A percentile compares a stretch with the other conserved stretches of the same genome.
These are phyloP conservation scores for Spermophilus dauricus DNA, from an alignment of 2,113 vertebrate genomes.

Conservation along the genomic window DNA sequence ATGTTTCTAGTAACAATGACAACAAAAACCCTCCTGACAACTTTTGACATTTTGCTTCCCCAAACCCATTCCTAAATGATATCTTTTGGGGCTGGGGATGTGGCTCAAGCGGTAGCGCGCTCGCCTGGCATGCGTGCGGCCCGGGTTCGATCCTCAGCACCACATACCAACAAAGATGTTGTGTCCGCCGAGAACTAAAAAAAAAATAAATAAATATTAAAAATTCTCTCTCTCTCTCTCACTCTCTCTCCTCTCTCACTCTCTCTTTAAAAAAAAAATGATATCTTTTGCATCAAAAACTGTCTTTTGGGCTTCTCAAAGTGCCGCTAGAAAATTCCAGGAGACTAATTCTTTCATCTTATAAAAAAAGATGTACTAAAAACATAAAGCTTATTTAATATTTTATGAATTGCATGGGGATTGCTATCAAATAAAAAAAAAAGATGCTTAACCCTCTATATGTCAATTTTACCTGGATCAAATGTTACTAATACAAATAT, in stretches of 20 bases:
- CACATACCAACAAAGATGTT: no score
- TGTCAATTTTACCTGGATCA: not conserved
- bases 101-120: no score
- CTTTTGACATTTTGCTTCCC: not conserved
- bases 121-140: no score
- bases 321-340: not conserved
- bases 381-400: not conserved
- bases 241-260: no score
- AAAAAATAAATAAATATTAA: no score
- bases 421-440: not conserved
- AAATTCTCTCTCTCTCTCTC: no score
- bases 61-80: not conserved
- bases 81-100: no score
- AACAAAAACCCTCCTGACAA: not conserved
- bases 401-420: not conserved
- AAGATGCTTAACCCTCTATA: not conserved
- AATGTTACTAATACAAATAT: not conserved
- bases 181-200: no score
- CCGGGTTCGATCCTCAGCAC: no score
- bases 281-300: not conserved
- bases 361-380: not conserved
- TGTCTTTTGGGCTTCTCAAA: not conserved
- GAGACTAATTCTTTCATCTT: not conserved
- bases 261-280: no score
- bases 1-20: not conserved